Conservation (phyloP, 2,113 vertebrate genomes). For the Cephalopholis sonnerati region DNA sequence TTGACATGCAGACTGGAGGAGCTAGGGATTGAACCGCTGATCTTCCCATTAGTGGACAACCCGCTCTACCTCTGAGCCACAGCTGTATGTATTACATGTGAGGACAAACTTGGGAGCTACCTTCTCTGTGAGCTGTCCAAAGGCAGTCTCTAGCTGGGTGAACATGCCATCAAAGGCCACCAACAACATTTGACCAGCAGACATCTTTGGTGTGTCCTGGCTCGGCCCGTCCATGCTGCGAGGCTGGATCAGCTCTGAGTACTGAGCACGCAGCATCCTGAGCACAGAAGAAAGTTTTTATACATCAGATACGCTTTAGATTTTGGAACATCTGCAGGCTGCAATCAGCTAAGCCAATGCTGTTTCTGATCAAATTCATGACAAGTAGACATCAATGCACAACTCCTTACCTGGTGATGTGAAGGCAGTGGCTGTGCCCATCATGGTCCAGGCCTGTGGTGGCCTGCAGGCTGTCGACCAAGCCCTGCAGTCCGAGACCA, state of each 20-base stretch:
- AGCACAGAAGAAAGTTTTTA: background rate
- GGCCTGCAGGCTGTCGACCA: constrained; percentile 91
- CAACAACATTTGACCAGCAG: constrained; percentile 97
- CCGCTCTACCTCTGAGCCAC: too few relatives aligned
- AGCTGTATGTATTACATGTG: background rate
- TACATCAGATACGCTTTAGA: background rate
- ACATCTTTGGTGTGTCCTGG: constrained; percentile 98
- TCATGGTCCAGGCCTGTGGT: constrained; percentile 93
- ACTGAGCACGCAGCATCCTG: constrained; percentile 94
- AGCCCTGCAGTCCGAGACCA: constrained; percentile 90
- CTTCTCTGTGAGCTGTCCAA: constrained; percentile 96
- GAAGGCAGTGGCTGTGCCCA: constrained; percentile 90
- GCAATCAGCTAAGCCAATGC: background rate
- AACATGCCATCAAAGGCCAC: constrained; percentile 99
- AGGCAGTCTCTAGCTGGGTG: constrained; percentile 96
- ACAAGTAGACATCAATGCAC: background rate
- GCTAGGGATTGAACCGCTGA: too few relatives aligned
- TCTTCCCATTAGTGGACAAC: too few relatives aligned
- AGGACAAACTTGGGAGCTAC: constrained; percentile 72
- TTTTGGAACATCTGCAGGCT: background rate
- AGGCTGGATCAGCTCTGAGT: constrained; percentile 97
- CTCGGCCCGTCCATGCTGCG: constrained; percentile 88
- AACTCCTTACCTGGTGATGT: constrained; percentile 89
- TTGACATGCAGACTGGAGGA: too few relatives aligned
- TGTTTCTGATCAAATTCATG: background rate